A percentile compares a stretch with the other conserved stretches of the same genome.
phyloP scores from a whole-genome alignment of 2,797 vertebrate genomes.

The Fundulus diaphanus region DNA sequence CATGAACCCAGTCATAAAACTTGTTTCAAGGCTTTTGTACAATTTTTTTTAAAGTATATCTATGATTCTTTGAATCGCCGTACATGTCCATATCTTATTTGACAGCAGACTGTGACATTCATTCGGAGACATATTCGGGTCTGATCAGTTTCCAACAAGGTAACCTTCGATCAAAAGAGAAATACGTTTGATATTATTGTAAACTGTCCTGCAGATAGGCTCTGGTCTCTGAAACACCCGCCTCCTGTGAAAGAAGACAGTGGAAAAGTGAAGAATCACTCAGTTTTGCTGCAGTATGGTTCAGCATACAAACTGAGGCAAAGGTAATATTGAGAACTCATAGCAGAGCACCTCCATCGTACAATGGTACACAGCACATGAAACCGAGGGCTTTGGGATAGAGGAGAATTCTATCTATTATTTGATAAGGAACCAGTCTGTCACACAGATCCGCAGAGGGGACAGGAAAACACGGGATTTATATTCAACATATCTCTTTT shows the following conservation, averaged over 20 bases:
- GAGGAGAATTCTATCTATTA: slow-evolving; percentile 60
- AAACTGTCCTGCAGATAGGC: slow-evolving; percentile 37
- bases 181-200: slow-evolving; percentile 42
- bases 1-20: not conserved
- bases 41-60: not conserved
- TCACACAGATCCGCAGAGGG: slow-evolving; percentile 47
- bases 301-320: slow-evolving; percentile 45
- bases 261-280: slow-evolving; percentile 46
- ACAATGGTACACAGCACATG: slow-evolving; percentile 37
- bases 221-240: slow-evolving; percentile 34
- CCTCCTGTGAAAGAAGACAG: slow-evolving; percentile 56
- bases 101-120: not conserved
- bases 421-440: slow-evolving; percentile 67
- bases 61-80: not conserved
- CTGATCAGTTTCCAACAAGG: slow-evolving; percentile 53
- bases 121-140: slow-evolving; percentile 33
- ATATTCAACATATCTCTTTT: slow-evolving; percentile 53
- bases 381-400: slow-evolving; percentile 31
- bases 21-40: not conserved
- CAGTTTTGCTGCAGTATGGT: slow-evolving; percentile 28
- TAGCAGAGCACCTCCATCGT: slow-evolving; percentile 15
- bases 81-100: not conserved
- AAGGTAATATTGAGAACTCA: slow-evolving; percentile 23
- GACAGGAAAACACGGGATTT: slow-evolving; percentile 58
- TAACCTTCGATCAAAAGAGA: slow-evolving; percentile 35